Evolutionary conservation across 2,113 vertebrate genomes (phyloP), one percentile per base, ranked within the genome.

Genomic region (Cyprinus carpio): DNA sequence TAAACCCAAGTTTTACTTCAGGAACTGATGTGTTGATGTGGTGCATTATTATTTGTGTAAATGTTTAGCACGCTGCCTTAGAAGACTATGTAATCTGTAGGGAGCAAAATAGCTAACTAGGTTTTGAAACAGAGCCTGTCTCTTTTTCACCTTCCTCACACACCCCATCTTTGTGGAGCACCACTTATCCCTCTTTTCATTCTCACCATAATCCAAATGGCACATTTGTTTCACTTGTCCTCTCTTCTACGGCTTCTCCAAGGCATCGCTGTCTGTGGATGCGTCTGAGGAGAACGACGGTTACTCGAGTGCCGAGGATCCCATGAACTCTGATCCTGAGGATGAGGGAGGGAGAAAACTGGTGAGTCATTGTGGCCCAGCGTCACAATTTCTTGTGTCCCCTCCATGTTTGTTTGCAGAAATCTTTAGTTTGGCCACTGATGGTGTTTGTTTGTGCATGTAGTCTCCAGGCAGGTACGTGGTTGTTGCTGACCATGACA

Each of bases 281-380:
- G 95, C 94, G 15, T 97, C 97, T 1, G 97, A 96, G 93, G 97
- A 99, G 88, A 94, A 94, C 3, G 97, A 98, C 0, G 96, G 95
- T 56, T 99, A 97, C 92, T 99, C 98, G 15, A 99, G 98, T 1
- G 92, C 95, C 0, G 98, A 99, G 81, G 98, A 99, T 11, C 96
- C 95, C 0, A 90, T 97, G 7, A 98, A 98, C 92, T 99, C 98
- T 0, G 98, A 99, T 83, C 95, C 95, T 0, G 98, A 99, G 89
- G 98, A 99, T 0, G 97, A 98, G 46, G 92, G 84, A 75, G 92
- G 90, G 58, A 95, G 94, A 88, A 98, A 97, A 89, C 95, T 98
- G 96, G 98, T 99, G 93, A 94, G 93, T 89, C 16, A 13, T 29
- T 8, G 2, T 8, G 27, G 43, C 10, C 43, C 43, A 46, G 43